Percentiles rank a stretch among this genome's conserved stretches.
Conservation (phyloP, 53 echinoderm and acorn worm genomes). For the Arbacia lixula region DNA sequence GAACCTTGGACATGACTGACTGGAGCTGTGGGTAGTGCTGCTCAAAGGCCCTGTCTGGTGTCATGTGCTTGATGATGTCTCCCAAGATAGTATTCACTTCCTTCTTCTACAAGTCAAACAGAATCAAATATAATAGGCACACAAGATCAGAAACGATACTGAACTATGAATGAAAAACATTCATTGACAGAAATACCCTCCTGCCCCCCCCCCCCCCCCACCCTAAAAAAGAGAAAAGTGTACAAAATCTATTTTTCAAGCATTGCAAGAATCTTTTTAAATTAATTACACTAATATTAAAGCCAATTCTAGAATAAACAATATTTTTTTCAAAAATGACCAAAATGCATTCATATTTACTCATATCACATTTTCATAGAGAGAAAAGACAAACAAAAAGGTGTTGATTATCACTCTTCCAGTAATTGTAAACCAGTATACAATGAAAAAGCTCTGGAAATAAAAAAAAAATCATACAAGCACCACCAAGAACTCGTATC, state of each 20-base stretch:
- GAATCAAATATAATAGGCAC: background rate
- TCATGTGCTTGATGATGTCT: slow-evolving; percentile 99
- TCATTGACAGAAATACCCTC: no score
- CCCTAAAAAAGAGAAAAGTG: no score
- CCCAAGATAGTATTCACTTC: slow-evolving; percentile 95
- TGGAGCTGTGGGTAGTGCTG: slow-evolving; percentile 92
- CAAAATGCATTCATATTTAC: background rate
- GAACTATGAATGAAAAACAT: no score
- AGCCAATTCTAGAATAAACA: background rate
- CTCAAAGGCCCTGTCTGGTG: slow-evolving; percentile 96
- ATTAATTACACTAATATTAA: background rate
- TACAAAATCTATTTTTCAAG: background rate
- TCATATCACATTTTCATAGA: background rate
- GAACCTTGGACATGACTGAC: slow-evolving; percentile 95
- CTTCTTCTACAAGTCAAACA: slow-evolving; percentile 69
- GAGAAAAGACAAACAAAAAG: background rate
- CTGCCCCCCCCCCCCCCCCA: no score
- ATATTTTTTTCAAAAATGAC: no score
- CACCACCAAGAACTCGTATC: no score
- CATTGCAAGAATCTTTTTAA: background rate
- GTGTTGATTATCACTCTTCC: no score
- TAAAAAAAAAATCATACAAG: no score
- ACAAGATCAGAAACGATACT: background rate
- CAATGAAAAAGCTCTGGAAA: no score
- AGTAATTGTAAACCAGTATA: no score